phyloP scores from a whole-genome alignment of 2,888 invertebrate genomes.

The Desoria tigrina region DNA sequence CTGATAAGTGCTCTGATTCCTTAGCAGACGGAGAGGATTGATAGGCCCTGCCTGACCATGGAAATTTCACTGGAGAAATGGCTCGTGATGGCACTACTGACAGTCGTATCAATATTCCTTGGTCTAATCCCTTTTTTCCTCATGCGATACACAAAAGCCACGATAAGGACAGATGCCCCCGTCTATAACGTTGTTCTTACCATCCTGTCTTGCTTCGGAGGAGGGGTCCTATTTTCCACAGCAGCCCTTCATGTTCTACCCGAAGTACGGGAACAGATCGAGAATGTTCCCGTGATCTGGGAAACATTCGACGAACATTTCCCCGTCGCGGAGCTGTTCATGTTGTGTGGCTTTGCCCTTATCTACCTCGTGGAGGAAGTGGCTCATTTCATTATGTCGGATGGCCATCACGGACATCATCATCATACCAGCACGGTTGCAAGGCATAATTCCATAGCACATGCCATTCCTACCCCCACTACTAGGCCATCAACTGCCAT shows the following conservation, averaged over 20 bases:
- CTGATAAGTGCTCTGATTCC: no score
- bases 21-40: no score
- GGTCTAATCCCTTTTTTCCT: slow-evolving; percentile 45
- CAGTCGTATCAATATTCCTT: slow-evolving; percentile 44
- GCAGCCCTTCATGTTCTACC: slow-evolving; percentile 76
- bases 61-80: slow-evolving; percentile 43
- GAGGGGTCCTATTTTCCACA: slow-evolving; percentile 69
- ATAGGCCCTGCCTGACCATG: slow-evolving; percentile 37
- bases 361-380: slow-evolving; percentile 52
- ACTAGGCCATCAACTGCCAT: neutral
- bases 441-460: slow-evolving; percentile 48
- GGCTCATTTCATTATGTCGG: slow-evolving; percentile 52
- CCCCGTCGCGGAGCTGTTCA: slow-evolving; percentile 49
- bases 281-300: slow-evolving; percentile 21
- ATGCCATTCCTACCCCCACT: slow-evolving; percentile 41
- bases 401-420: slow-evolving; percentile 40
- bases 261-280: slow-evolving; percentile 63
- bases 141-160: slow-evolving; percentile 29
- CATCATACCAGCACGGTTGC: slow-evolving; percentile 40
- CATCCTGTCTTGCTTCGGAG: slow-evolving; percentile 74
- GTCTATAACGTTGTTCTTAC: slow-evolving; percentile 60
- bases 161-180: slow-evolving; percentile 21
- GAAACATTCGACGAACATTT: slow-evolving; percentile 43
- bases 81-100: slow-evolving; percentile 49
- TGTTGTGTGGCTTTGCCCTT: slow-evolving; percentile 46